Conservation (phyloP, 2,113 vertebrate genomes). For the Brachyhypopomus occidentalis region DNA sequence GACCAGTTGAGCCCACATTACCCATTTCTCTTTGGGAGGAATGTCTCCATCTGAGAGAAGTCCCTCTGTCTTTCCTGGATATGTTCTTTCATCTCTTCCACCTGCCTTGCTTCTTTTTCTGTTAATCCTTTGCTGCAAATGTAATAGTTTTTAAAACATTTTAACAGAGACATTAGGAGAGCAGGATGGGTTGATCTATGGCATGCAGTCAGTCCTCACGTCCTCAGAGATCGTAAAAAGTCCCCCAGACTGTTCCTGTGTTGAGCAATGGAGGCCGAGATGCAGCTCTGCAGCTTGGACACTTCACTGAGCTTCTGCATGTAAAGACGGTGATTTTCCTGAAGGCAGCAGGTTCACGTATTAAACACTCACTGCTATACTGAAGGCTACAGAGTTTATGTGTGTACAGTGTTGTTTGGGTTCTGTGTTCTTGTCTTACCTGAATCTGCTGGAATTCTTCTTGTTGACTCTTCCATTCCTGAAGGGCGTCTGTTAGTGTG, state of each 20-base stretch:
- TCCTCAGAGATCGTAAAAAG: constrained; percentile 73
- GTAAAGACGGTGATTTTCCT: constrained; percentile 89
- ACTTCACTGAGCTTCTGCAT: constrained; percentile 88
- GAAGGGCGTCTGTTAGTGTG: constrained; percentile 64
- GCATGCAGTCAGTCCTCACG: constrained; percentile 66
- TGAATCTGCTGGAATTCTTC: constrained; percentile 83
- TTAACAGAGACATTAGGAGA: neutral
- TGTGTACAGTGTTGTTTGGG: too few species aligned
- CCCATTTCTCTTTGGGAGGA: constrained; percentile 94
- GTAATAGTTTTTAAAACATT: constrained; percentile 14
- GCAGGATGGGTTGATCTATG: too few species aligned
- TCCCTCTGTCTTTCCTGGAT: constrained; percentile 80
- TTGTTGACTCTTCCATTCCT: constrained; percentile 84
- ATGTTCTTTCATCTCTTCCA: constrained; percentile 77
- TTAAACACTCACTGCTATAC: neutral
- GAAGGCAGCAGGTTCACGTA: neutral
- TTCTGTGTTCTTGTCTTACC: constrained; percentile 69
- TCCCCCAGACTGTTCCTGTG: constrained; percentile 84
- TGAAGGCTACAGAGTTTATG: too few species aligned
- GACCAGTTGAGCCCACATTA: constrained; percentile 53
- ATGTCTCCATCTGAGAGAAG: constrained; percentile 95
- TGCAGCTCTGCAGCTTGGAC: constrained; percentile 84
- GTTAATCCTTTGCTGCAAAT: constrained; percentile 73
- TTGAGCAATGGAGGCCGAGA: constrained; percentile 76
- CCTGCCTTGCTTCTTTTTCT: constrained; percentile 61